Evolutionary conservation across 2,113 vertebrate species (phyloP), one percentile per base, ranked within the genome.

Genomic region (Etheostoma spectabile): DNA sequence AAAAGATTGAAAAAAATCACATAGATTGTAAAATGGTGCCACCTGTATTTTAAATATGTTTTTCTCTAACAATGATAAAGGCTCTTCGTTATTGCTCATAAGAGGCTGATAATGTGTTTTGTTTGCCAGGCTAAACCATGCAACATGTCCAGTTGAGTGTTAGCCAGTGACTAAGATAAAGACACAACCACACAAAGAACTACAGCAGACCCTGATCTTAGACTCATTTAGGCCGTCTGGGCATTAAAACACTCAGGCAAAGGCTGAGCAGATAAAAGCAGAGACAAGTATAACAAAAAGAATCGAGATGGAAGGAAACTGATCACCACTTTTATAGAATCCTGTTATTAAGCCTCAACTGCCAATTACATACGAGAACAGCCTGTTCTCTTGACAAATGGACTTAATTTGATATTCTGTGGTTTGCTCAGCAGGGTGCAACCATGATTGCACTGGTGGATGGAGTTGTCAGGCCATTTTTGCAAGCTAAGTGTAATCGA

Each of bases 361-460:
- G 85, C 73, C 89, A 91, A 89, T 92, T 91, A 90, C 63, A 73
- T 67, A 27, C 8, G 52, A 82, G 74, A 77, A 71, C 78, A 74
- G 75, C 51, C 63, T 80, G 74, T 83, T 86, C 74, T 77, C 82
- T 61, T 84, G 80, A 86, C 66, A 45, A 79, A 84, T 83, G 64
- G 85, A 85, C 74, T 87, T 90, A 57, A 87, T 88, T 88, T 91
- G 79, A 73, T 83, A 84, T 86, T 77, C 75, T 63, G 46, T 83
- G 83, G 60, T 90, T 72, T 66, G 62, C 72, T 82, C 82, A 82
- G 74, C 30, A 60, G 85, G 79, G 69, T 73, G 77, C 79, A 66
- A 72, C 72, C 70, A 73, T 82, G 87, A 88, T 75, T 83, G 53
- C 51, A 55, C 52, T n/a, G 30, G 60, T 59, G 63, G 63, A 82